Evolutionary conservation across 1,140 invertebrate genomes (phyloP), one percentile per base, ranked within the genome.

Genomic region (Platyscapa corneri): DNA sequence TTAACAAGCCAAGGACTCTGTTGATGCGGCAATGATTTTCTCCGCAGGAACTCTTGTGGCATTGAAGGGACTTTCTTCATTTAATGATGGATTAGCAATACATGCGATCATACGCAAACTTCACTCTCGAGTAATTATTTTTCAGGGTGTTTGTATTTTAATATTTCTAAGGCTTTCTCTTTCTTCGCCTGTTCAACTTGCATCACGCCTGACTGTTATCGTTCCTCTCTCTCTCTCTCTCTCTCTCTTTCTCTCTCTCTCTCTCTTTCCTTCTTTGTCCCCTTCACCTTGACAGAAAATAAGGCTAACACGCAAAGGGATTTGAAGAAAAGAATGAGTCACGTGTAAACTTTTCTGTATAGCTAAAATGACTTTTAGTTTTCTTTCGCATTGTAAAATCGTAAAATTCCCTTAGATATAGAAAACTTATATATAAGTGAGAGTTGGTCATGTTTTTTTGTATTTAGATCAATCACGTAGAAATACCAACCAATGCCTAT

Each of bases 211-310:
- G 49, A 46, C 34, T 77, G n/a, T 80, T 81, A 72, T 65, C 67
- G 84, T 20, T 18, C 23, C 37, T n/a, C 6, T n/a, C n/a, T 39
- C 18, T 46, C 14, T 78, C 34, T 77, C 30, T 56, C 75, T 16
- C 42, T 77, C 16, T 30, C 42, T 56, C n/a, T 53, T 30, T 32
- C n/a, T 49, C 30, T 16, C 34, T 78, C 34, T 77, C 30, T 56
- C 75, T 16, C 42, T 77, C 16, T 30, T 27, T 56, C n/a, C 32
- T 30, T 32, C n/a, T 49, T 39, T 16, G n/a, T 49, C 32, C n/a
- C 75, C 75, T 83, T 83, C 74, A 83, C 82, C 74, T 83, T 83
- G 82, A 77, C 60, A 83, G 46, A 83, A n/a, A 37, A 20, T 27
- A 53, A 65, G n/a, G 74, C n/a, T 37, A 64, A 64, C 82, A 83